These are phyloP conservation scores for Anagyrus pseudococci DNA, from an alignment of 2,888 invertebrate species.

Conservation along the genomic window DNA sequence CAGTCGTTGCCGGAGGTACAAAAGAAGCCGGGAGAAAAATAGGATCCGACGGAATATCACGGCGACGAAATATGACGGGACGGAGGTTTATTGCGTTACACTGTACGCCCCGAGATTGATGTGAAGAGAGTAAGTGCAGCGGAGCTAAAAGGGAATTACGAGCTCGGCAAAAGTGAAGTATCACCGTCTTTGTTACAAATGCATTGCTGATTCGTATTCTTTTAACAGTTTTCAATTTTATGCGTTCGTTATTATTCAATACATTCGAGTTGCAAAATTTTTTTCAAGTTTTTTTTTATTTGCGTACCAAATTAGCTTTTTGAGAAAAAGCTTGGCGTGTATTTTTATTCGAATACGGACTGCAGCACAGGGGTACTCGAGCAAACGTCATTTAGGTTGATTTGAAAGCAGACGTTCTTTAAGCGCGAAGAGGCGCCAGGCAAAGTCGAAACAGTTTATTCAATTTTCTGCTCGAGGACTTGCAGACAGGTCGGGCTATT, in stretches of 20 bases:
- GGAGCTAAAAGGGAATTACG: slow-evolving; percentile 11
- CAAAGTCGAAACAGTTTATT: slow-evolving; percentile 53
- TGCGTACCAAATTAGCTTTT: background rate
- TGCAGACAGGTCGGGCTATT: slow-evolving; percentile 54
- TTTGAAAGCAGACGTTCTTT: slow-evolving; percentile 38
- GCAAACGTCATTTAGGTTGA: no score
- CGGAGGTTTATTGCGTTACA: background rate
- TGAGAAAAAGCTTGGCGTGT: background rate
- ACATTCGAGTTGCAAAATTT: background rate
- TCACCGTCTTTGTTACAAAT: no score
- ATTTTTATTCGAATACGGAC: no score
- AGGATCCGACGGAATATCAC: slow-evolving; percentile 4
- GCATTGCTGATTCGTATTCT: no score
- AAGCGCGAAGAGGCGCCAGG: slow-evolving; percentile 50
- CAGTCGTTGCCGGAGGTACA: background rate
- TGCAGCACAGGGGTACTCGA: no score
- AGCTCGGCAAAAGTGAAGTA: slow-evolving; percentile 16
- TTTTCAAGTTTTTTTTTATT: no score
- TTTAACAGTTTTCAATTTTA: no score
- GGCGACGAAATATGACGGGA: slow-evolving; percentile 11
- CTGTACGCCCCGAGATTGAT: no score
- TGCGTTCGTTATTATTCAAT: background rate
- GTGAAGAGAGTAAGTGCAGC: background rate
- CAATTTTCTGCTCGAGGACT: slow-evolving; percentile 55
- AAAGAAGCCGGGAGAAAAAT: slow-evolving; percentile 15